Evolutionary conservation across 2,888 invertebrate genomes (phyloP).

Genomic region (Eristalis arbustorum): DNA sequence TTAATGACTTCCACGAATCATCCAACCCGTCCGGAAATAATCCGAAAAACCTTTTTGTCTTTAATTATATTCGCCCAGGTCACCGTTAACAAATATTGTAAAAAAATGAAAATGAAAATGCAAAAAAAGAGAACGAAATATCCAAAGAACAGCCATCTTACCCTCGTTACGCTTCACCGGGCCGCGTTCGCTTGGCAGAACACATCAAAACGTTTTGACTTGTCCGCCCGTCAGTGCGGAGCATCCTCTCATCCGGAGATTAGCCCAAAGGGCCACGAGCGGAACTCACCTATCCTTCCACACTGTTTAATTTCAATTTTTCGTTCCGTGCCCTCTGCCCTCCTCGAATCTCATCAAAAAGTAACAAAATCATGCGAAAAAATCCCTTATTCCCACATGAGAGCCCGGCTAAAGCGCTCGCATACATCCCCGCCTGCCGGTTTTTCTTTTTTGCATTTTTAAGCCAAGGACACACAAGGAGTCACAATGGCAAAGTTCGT

Average conservation of each 20-base stretch:
- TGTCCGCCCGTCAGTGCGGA: constrained; percentile 6
- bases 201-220: constrained; percentile 19
- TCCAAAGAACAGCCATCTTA: constrained; percentile 8
- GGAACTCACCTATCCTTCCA: constrained; percentile 7
- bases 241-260: constrained; percentile 13
- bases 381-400: constrained; percentile 38
- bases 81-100: not conserved
- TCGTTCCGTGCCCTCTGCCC: not conserved
- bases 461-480: constrained; percentile 16
- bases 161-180: constrained; percentile 9
- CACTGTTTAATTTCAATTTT: constrained; percentile 40
- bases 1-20: not conserved
- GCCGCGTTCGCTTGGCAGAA: constrained; percentile 10
- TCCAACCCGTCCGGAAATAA: not conserved
- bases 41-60: not conserved
- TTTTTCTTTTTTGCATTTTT: constrained; percentile 25
- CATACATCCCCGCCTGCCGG: not conserved
- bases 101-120: not conserved
- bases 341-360: constrained; percentile 29
- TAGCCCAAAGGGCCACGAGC: constrained; percentile 37
- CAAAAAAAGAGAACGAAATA: not conserved
- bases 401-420: not conserved
- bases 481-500: constrained; percentile 6
- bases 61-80: not conserved
- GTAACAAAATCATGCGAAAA: constrained; percentile 23